Base-by-base conservation (phyloP, 1,140 invertebrate species). In the Drosophila asahinai region DNA sequence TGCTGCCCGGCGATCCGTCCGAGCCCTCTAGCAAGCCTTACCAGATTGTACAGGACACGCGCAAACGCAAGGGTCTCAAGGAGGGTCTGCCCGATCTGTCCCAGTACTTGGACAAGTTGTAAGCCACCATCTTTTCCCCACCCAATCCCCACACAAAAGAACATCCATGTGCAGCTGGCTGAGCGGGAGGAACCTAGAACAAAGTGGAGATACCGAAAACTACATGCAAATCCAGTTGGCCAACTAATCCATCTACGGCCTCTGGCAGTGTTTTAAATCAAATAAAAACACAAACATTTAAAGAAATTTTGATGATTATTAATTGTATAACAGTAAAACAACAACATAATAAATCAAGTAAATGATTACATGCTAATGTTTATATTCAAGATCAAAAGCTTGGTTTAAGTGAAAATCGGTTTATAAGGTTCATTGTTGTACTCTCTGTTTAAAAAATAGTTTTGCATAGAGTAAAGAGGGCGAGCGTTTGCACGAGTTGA, bases 21-120 rank as follows among this genome's bases (percentile, higher is more conserved):
- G 98, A 99, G 80, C 52, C 94, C 25, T 94, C 94, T 70, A 95
- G 95, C 93, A 98, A 97, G 94, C 97, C 98, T 72, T 97, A 95
- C 94, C 93, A 89, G 89, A 96, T 99, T 92, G 97, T 99, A 59
- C 96, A 97, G 95, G 98, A 98, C 59, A 99, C 98, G 73, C 97
- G 99, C 93, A 99, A 99, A 94, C 96, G 99, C 93, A 99, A 99
- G 95, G 99, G 99, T 94, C 95, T 99, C 89, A 99, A 99, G 94
- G 99, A 99, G 93, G 98, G 98, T 94, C 95, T 99, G 77, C 98
- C 98, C 86, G 97, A 98, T 92, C 94, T 99, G 91, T 93, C 95
- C 90, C 96, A 97, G 95, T 99, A 99, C 94, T 95, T 98, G 93
- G 98, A 98, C 94, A 98, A 98, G 95, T 95, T 98, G 96, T 98